Base-by-base conservation (phyloP, 2,888 invertebrate species). In the Aphidius colemani region DNA sequence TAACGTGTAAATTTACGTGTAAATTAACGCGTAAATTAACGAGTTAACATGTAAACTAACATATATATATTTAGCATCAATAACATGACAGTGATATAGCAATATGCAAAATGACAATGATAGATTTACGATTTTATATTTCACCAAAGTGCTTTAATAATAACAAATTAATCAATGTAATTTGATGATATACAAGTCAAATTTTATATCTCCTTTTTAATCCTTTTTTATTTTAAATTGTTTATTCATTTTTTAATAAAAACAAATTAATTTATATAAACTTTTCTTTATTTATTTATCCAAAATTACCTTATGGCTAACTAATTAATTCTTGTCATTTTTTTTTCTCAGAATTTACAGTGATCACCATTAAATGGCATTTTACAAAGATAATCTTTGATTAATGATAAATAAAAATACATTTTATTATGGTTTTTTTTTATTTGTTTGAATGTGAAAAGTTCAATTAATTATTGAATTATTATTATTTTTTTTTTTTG, bases 71-170 rank as follows among this genome's bases (percentile, higher is more conserved):
- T 66, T 67, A 67, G 63, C 57, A 59, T 71, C 73, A 72, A 69
- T 72, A 73, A 72, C 74, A 73, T 70, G 71, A 76, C 76, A 76
- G 76, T 76, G 77, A 77, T 75, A 77, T 76, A 77, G 74, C 72
- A 71, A 76, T 72, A 71, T 76, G 76, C 73, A 74, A 72, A 76
- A 77, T 74, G 67, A 69, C 63, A 68, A 69, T 2, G 74, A 72
- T 73, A 76, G 75, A 69, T 75, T 69, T 77, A 77, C 74, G 69
- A 75, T 77, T 77, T 77, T 77, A 77, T 77, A 77, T 77, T 74
- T 74, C 51, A 77, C 74, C 70, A 77, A 77, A 77, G 75, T 77
- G 77, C 77, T 77, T 75, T 70, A 76, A 77, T 44, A 77, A 75
- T 69, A 71, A 74, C 71, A 66, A 65, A 63, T 9, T 3, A 48